Conservation (phyloP, 1,140 invertebrate species). For the Nebria ingens region DNA sequence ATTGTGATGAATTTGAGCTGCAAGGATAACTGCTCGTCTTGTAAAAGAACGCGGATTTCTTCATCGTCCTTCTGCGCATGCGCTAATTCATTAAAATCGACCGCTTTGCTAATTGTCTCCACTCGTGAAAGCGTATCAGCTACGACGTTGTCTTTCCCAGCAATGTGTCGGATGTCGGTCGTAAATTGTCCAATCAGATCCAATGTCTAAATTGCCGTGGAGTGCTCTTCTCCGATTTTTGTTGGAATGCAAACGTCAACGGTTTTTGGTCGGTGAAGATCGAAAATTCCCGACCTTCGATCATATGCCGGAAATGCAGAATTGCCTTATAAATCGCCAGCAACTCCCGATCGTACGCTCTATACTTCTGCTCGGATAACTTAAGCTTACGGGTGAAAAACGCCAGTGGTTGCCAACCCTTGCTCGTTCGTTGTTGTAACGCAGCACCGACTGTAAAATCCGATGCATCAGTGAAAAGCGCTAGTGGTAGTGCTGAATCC, state of each 20-base stretch:
- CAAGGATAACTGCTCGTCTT: background rate
- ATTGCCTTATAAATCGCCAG: background rate
- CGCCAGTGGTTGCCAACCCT: constrained; percentile 20
- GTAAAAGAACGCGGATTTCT: background rate
- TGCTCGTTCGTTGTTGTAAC: constrained; percentile 23
- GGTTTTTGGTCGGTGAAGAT: background rate
- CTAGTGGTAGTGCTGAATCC: constrained; percentile 13
- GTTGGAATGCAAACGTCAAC: constrained; percentile 12
- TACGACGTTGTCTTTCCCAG: constrained; percentile 25
- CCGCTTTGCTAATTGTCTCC: too few relatives aligned
- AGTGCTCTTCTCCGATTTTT: constrained; percentile 15
- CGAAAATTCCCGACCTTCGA: background rate
- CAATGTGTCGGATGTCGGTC: constrained; percentile 29
- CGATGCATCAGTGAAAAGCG: constrained; percentile 23
- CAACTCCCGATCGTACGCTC: too few relatives aligned
- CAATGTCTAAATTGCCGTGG: constrained; percentile 26
- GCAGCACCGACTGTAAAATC: constrained; percentile 21
- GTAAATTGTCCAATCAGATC: constrained; percentile 31
- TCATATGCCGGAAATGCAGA: background rate
- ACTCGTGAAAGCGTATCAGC: constrained; percentile 27
- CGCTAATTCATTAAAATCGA: too few relatives aligned
- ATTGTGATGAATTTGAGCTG: background rate
- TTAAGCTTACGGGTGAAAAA: constrained; percentile 14
- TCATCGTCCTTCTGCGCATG: background rate
- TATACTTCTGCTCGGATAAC: background rate